Conservation (phyloP, 2,797 vertebrate genomes). For the Protonibea diacanthus region DNA sequence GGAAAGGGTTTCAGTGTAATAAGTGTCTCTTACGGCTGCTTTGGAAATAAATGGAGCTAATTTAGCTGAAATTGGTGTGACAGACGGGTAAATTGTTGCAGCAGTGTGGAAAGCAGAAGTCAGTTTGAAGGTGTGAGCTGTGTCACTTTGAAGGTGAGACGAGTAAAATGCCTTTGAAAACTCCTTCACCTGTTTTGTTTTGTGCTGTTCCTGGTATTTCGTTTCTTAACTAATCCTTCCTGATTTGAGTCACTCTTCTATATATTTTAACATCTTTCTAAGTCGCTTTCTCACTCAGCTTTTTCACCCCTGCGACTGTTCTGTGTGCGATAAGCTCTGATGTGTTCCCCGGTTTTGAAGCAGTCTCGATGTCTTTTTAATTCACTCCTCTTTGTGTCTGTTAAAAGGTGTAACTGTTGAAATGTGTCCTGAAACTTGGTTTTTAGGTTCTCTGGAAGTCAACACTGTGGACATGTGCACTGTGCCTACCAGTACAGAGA, state of each 20-base stretch:
- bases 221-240: slow-evolving; percentile 47
- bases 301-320: slow-evolving; percentile 29
- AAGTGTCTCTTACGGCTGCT: slow-evolving; percentile 87
- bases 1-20: slow-evolving; percentile 86
- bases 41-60: slow-evolving; percentile 90
- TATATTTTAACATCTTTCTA: slow-evolving; percentile 45
- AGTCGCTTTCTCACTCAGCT: slow-evolving; percentile 27
- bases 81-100: slow-evolving; percentile 86
- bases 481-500: slow-evolving; percentile 99
- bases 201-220: slow-evolving; percentile 48
- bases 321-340: slow-evolving; percentile 18
- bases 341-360: slow-evolving; percentile 23
- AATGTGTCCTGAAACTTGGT: slow-evolving; percentile 47
- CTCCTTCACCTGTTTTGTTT: slow-evolving; percentile 59
- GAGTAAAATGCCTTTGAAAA: slow-evolving; percentile 61
- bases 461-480: slow-evolving; percentile 98
- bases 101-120: slow-evolving; percentile 78
- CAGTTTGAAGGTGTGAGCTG: slow-evolving; percentile 67
- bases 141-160: slow-evolving; percentile 76
- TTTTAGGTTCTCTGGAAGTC: slow-evolving; percentile 97
- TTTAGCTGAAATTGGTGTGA: slow-evolving; percentile 88
- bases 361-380: slow-evolving; percentile 2
- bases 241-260: slow-evolving; percentile 38
- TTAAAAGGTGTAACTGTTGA: slow-evolving; percentile 28
- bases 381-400: not conserved